These are phyloP conservation scores for Notoglanidium macrostoma DNA, from an alignment of 2,797 vertebrate species.

Conservation along the genomic window DNA sequence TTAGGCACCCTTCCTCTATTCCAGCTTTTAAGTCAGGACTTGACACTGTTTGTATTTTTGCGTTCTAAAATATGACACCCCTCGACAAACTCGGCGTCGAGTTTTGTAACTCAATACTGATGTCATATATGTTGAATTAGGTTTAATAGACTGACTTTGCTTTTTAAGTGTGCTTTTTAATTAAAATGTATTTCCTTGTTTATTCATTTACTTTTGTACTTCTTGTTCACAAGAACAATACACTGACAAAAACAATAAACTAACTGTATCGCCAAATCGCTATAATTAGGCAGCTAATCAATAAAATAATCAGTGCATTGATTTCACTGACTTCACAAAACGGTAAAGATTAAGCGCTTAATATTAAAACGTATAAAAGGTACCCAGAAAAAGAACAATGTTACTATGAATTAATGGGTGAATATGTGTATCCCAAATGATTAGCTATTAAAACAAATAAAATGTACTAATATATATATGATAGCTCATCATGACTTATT, in stretches of 20 bases:
- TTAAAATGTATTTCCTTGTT: not conserved
- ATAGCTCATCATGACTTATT: not conserved
- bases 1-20: not conserved
- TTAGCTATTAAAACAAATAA: not conserved
- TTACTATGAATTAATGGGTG: not conserved
- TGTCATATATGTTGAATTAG: not conserved
- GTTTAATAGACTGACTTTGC: not conserved
- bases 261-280: not conserved
- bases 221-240: not conserved
- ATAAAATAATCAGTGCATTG: too few relatives aligned
- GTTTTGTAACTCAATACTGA: not conserved
- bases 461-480: not conserved
- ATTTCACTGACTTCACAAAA: not conserved
- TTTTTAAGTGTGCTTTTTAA: too few relatives aligned
- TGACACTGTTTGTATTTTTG: not conserved
- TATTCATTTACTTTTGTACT: not conserved
- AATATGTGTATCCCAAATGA: not conserved
- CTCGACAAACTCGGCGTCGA: not conserved
- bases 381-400: not conserved
- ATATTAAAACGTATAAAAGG: not conserved
- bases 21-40: not conserved
- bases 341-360: not conserved
- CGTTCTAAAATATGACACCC: not conserved
- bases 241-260: not conserved
- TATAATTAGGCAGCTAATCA: not conserved